Base-by-base conservation (phyloP, 2,113 vertebrate species). In the Halichoerus grypus region DNA sequence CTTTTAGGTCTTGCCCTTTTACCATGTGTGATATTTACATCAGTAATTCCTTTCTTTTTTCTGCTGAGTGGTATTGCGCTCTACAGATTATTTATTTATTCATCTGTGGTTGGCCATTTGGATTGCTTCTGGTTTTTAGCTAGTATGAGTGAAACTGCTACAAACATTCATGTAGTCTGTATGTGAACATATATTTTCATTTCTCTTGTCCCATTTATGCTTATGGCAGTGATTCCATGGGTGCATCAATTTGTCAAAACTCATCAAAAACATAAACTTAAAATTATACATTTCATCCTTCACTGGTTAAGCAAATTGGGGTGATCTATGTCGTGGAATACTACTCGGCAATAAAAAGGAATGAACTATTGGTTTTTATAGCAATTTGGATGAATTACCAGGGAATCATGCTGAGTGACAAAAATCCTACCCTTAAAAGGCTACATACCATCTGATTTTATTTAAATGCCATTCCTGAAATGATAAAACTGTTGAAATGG, bases 221-320 rank as follows among this genome's bases (percentile, higher is more conserved):
- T 63, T 81, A 22, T 79, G 46, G 18, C 14, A 21, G 19, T 22
- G 21, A 88, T 76, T 69, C 71, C 21, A 24, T 39, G 46, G 36
- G 1, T 92, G 4, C 92, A 57, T 21, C 51, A 33, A 16, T 28
- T 61, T 87, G 51, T 85, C 51, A 76, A 93, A 95, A 69, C 1
- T 69, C 74, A 81, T 74, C 16, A n/a, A 71, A 95, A 91, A 28
- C 21, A 10, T 72, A 96, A 77, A 74, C 4, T 95, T 85, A 81
- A 92, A 76, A 81, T 79, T 24, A 80, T 36, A 46, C 6, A 49
- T 83, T 84, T 81, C 69, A 1, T 77, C 14, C 61, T 93, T 76
- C n/a, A 69, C 5, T 9, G 33, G 12, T 4, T 94, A 80, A 91
- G 22, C 33, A 84, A 71, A 85, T 15, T 31, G 15, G 53, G 46